Evolutionary conservation across 1,140 invertebrate species (phyloP), one percentile per base, ranked within the genome.

Genomic region (Drosophila novamexicana): DNA sequence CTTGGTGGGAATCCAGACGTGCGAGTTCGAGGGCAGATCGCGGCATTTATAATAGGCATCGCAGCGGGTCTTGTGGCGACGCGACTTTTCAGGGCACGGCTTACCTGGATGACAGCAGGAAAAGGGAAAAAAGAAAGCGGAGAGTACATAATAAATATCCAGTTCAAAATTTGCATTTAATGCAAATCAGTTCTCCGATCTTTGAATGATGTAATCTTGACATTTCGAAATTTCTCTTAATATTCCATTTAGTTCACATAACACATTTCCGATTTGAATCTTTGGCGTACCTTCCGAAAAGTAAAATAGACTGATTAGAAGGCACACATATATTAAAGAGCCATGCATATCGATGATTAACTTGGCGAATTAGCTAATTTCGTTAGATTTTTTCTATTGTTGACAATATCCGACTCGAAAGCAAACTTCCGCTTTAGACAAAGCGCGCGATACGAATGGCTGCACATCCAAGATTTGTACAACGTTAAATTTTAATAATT

Each of bases 11-110:
- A 93, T 80, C 94, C 94, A 94, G 6, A 93, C 93, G 50, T 93
- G 92, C 10, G 90, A 91, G 1, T 91, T 92, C 42, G 81, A 79
- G 10, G 93, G 92, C 7, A 94, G 39, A 80, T 94, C 93, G 6
- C 93, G 77, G 54, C 94, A 94, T 39, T 93, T 93, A 57, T 93
- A 94, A 88, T 93, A 94, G 64, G 93, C 90, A 52, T 91, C 92
- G 53, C 93, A 94, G 40, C 93, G 92, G 0, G 92, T 94, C 42
- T 81, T 71, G 70, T 94, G 93, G 14, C 93, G 91, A 59, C 93
- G 93, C 65, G 90, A 92, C 65, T 91, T 75, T 81, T 93, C 92
- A 45, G 93, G 93, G 59, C 94, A 94, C 14, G 82, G 83, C 58
- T 92, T 92, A 49, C 90, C 91, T 92, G 32, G 9, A 34, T 4